These are phyloP conservation scores for Anguilla rostrata DNA, from an alignment of 2,113 vertebrate genomes.

Conservation along the genomic window DNA sequence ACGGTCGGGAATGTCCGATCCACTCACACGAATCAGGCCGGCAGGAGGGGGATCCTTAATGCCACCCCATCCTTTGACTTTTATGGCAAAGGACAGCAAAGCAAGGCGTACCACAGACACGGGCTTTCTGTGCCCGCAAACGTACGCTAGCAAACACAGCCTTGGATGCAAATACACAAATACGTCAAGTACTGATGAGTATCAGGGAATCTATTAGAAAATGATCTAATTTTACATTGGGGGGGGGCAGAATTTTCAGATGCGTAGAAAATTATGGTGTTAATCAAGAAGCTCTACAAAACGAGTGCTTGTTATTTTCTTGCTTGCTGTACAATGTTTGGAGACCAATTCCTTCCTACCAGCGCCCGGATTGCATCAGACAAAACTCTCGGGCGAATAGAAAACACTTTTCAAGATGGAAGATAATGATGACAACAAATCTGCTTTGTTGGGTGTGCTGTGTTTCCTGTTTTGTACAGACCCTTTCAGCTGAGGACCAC, in stretches of 20 bases:
- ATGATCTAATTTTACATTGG: neutral
- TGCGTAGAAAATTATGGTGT: no score
- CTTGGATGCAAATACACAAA: neutral
- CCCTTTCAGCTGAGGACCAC: neutral
- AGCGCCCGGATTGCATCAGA: neutral
- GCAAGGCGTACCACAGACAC: neutral
- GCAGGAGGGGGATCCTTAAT: constrained; percentile 37
- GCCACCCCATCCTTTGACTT: constrained; percentile 42
- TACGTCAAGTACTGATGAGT: neutral
- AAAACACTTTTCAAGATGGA: neutral
- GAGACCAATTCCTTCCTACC: neutral
- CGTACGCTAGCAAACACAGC: neutral
- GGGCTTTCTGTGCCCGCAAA: neutral
- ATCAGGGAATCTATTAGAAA: neutral
- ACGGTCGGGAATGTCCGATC: constrained; percentile 36
- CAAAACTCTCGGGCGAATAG: neutral
- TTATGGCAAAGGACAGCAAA: constrained; percentile 24
- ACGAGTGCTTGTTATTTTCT: no score
- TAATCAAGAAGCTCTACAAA: no score
- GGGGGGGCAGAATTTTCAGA: neutral
- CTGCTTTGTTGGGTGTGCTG: neutral
- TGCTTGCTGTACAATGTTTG: neutral
- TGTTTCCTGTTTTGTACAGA: neutral
- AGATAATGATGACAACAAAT: neutral
- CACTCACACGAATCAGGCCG: constrained; percentile 34